phyloP scores from a whole-genome alignment of 1,140 invertebrate species.

The Halictus rubicundus region DNA sequence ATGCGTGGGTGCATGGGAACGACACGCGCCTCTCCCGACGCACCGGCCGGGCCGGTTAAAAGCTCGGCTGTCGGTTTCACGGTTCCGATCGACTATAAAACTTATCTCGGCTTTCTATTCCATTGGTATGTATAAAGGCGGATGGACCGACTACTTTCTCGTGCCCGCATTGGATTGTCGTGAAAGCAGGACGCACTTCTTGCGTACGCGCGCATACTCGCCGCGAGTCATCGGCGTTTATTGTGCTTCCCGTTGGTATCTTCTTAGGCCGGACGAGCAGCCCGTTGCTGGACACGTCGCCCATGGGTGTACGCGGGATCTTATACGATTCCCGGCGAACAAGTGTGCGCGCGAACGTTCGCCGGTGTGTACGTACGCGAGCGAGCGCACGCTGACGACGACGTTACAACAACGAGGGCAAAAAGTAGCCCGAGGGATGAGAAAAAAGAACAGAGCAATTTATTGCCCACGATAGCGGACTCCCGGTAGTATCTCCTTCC shows the following conservation, averaged over 20 bases:
- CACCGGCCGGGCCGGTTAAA: conserved; percentile 44
- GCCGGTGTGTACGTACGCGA: no score
- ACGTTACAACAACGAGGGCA: conserved; percentile 52
- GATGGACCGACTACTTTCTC: conserved; percentile 75
- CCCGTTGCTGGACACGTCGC: not conserved
- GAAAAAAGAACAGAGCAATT: conserved; percentile 61
- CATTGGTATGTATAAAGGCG: conserved; percentile 74
- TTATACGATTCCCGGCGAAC: no score
- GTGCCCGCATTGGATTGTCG: conserved; percentile 74
- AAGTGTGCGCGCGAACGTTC: no score
- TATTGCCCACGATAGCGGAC: conserved; percentile 65
- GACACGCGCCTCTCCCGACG: not conserved
- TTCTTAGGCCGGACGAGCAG: conserved; percentile 27
- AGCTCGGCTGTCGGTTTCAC: conserved; percentile 62
- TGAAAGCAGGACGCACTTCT: conserved; percentile 77
- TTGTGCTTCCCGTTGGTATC: conserved; percentile 61
- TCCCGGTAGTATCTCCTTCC: conserved; percentile 62
- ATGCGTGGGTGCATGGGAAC: no score
- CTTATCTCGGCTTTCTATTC: conserved; percentile 74
- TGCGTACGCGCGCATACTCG: conserved; percentile 44
- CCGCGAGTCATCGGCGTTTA: conserved; percentile 48
- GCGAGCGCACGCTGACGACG: not conserved
- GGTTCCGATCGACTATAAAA: conserved; percentile 76
- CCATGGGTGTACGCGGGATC: not conserved
- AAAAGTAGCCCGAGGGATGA: conserved; percentile 62